phyloP scores from a whole-genome alignment of 2,888 invertebrate species.

The Cremastobaeus sp. region DNA sequence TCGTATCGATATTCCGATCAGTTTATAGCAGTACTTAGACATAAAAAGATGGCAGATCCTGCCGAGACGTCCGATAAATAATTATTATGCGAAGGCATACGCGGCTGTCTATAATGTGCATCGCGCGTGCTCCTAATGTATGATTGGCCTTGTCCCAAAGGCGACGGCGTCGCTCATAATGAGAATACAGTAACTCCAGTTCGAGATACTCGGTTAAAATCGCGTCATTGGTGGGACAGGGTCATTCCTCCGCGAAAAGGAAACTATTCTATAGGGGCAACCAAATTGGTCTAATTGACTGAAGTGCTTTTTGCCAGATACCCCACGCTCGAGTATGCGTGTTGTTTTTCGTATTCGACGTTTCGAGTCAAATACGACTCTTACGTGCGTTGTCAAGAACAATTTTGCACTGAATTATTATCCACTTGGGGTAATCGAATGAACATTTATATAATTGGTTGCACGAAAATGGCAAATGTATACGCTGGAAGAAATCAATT shows the following conservation, averaged over 20 bases:
- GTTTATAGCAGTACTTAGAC: constrained; percentile 1
- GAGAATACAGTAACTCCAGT: constrained; percentile 46
- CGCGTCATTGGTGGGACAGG: constrained; percentile 30
- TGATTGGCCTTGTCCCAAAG: constrained; percentile 50
- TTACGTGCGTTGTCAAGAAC: not conserved
- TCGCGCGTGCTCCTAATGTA: constrained; percentile 48
- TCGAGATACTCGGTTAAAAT: constrained; percentile 26
- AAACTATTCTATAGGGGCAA: constrained; percentile 56
- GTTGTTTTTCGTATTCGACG: constrained; percentile 26
- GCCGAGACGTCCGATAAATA: constrained; percentile 24
- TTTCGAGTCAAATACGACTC: constrained; percentile 10
- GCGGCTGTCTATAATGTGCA: constrained; percentile 34
- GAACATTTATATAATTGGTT: no score
- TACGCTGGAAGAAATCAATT: not conserved
- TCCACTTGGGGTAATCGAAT: no score
- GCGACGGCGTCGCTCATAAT: constrained; percentile 37
- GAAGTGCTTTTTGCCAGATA: constrained; percentile 62
- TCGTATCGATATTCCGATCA: constrained; percentile 10
- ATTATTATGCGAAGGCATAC: constrained; percentile 48
- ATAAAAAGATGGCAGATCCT: constrained; percentile 15
- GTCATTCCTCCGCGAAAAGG: constrained; percentile 59
- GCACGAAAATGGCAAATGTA: no score
- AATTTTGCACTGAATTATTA: constrained; percentile 14
- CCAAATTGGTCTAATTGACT: constrained; percentile 69
- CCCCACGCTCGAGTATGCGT: constrained; percentile 45